phyloP scores from a whole-genome alignment of 2,797 vertebrate genomes.

The Myotis vivesi region DNA sequence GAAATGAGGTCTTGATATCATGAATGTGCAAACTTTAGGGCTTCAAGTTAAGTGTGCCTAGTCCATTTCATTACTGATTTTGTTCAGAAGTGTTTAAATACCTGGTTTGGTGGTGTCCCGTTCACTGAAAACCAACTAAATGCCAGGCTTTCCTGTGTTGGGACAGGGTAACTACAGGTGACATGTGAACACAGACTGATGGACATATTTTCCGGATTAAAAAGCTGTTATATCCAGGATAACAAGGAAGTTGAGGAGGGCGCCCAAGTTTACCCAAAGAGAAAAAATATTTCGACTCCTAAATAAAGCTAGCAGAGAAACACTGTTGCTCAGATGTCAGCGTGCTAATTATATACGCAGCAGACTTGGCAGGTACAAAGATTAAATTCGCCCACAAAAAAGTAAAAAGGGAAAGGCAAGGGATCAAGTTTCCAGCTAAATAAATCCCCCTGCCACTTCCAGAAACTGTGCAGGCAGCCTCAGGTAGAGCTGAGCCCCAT shows the following conservation, averaged over 20 bases:
- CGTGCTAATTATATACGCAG: conserved; percentile 76
- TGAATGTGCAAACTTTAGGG: neutral
- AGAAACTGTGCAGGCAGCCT: conserved; percentile 13
- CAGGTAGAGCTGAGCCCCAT: neutral
- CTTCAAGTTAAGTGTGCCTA: neutral
- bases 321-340: conserved; percentile 70
- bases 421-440: conserved; percentile 58
- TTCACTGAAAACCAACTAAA: neutral
- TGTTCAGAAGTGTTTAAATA: neutral
- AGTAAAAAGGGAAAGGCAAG: conserved; percentile 54
- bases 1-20: neutral
- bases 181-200: neutral
- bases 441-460: conserved; percentile 2
- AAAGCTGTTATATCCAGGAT: conserved; percentile 12
- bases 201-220: conserved; percentile 33
- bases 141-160: neutral
- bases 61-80: neutral
- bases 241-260: conserved; percentile 13
- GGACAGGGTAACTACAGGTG: neutral
- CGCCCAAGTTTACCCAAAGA: conserved; percentile 59
- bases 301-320: conserved; percentile 69
- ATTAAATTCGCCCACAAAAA: conserved; percentile 62
- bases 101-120: neutral
- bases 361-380: conserved; percentile 72
- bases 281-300: conserved; percentile 59